phyloP scores from a whole-genome alignment of 2,797 vertebrate species.

The Decapterus maruadsi region DNA sequence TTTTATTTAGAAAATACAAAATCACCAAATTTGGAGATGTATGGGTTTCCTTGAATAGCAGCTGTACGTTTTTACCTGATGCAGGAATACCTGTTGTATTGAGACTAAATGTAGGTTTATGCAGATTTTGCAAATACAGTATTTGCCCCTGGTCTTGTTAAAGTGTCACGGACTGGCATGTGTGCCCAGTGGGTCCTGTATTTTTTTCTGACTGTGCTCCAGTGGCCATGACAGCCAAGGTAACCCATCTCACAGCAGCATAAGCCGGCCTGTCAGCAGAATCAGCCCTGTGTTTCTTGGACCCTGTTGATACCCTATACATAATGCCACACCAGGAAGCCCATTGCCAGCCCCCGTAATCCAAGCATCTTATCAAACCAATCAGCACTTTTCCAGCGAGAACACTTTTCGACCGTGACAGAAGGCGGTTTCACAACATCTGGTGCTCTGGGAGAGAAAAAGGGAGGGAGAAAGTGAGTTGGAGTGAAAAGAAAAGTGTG shows the following conservation, averaged over 20 bases:
- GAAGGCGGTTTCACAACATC: slow-evolving; percentile 75
- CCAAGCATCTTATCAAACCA: slow-evolving; percentile 79
- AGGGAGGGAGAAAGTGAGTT: slow-evolving; percentile 33
- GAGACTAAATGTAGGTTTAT: neutral
- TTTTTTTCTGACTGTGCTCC: slow-evolving; percentile 54
- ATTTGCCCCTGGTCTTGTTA: slow-evolving; percentile 36
- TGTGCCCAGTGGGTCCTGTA: slow-evolving; percentile 22
- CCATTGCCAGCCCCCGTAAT: slow-evolving; percentile 73
- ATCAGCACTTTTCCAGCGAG: slow-evolving; percentile 76
- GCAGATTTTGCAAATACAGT: slow-evolving; percentile 17
- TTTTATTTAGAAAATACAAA: neutral
- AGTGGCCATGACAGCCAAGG: slow-evolving; percentile 60
- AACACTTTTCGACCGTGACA: slow-evolving; percentile 77
- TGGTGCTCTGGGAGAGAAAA: slow-evolving; percentile 50
- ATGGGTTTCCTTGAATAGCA: neutral
- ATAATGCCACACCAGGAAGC: slow-evolving; percentile 68
- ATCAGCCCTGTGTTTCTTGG: slow-evolving; percentile 63
- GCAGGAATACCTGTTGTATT: neutral
- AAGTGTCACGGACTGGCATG: slow-evolving; percentile 28
- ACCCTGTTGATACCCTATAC: slow-evolving; percentile 71
- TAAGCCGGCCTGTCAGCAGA: slow-evolving; percentile 73
- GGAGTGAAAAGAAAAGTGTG: slow-evolving; percentile 64
- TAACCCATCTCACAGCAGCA: slow-evolving; percentile 60
- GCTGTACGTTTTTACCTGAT: neutral
- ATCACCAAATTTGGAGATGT: neutral